Evolutionary conservation across 2,113 vertebrate species (phyloP).

Genomic region (Vicugna pacos): DNA sequence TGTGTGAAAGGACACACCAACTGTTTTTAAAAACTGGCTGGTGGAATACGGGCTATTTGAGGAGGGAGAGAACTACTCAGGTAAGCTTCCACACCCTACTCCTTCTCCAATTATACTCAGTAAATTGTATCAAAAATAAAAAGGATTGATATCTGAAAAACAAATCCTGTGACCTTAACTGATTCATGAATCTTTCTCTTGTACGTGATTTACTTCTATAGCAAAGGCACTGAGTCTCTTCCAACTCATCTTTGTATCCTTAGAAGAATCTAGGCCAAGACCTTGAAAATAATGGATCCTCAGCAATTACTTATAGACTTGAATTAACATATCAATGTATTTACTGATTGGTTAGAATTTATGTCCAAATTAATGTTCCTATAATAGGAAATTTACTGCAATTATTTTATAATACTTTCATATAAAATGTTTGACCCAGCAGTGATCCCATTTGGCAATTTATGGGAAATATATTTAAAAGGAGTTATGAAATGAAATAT

Average conservation of each 20-base stretch:
- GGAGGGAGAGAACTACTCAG: not conserved
- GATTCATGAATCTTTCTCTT: not conserved
- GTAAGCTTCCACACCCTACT: not conserved
- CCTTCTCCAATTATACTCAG: not conserved
- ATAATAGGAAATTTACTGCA: not conserved
- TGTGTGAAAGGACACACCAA: not conserved
- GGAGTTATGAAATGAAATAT: not conserved
- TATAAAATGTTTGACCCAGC: slow-evolving; percentile 21
- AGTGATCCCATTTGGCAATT: slow-evolving; percentile 8
- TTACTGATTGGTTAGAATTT: slow-evolving; percentile 50
- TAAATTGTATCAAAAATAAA: not conserved
- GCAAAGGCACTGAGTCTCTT: not conserved
- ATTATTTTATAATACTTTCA: slow-evolving; percentile 42
- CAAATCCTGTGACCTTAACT: not conserved
- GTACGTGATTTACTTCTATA: not conserved
- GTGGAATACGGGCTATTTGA: not conserved
- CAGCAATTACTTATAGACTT: not conserved
- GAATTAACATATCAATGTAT: not conserved
- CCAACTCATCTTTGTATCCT: not conserved
- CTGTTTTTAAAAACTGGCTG: not conserved
- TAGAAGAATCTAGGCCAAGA: not conserved
- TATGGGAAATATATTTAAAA: slow-evolving; percentile 55
- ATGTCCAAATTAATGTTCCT: not conserved
- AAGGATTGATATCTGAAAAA: not conserved
- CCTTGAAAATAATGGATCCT: slow-evolving; percentile 29